These are phyloP conservation scores for Parasteatoda lunata DNA, from an alignment of 2,888 invertebrate species.

Conservation along the genomic window DNA sequence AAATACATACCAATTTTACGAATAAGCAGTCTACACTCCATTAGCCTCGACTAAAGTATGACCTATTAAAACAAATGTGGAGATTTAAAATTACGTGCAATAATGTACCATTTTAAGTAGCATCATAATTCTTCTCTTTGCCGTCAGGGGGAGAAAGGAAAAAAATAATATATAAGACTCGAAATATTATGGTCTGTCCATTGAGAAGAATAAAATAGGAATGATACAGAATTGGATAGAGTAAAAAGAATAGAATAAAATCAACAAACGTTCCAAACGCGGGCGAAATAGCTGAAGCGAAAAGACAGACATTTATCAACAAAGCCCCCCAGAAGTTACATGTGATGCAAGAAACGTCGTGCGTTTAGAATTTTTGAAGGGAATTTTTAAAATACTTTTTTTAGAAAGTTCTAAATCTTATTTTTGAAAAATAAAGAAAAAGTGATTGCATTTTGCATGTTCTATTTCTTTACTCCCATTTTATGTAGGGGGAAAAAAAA, in stretches of 20 bases:
- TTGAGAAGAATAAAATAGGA: background rate
- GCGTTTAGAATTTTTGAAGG: background rate
- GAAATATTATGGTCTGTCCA: background rate
- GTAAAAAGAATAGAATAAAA: background rate
- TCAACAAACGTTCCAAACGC: background rate
- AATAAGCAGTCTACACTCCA: background rate
- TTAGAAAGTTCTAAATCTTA: background rate
- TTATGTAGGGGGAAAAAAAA: too few relatives aligned
- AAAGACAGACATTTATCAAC: background rate
- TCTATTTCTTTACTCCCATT: too few relatives aligned
- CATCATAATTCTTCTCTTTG: constrained; percentile 17
- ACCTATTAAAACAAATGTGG: constrained; percentile 1
- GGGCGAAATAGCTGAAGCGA: background rate
- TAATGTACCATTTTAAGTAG: constrained; percentile 14
- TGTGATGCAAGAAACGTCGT: background rate
- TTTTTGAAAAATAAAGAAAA: background rate
- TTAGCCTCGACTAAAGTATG: constrained; percentile 12
- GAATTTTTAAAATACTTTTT: background rate
- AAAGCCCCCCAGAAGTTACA: background rate
- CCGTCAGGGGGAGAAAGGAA: background rate
- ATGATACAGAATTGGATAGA: background rate
- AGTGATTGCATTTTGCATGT: background rate
- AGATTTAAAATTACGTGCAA: background rate
- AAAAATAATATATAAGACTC: background rate
- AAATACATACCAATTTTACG: too few relatives aligned